Conservation (phyloP, 2,888 invertebrate genomes). For the Agrilus cyanescens region DNA sequence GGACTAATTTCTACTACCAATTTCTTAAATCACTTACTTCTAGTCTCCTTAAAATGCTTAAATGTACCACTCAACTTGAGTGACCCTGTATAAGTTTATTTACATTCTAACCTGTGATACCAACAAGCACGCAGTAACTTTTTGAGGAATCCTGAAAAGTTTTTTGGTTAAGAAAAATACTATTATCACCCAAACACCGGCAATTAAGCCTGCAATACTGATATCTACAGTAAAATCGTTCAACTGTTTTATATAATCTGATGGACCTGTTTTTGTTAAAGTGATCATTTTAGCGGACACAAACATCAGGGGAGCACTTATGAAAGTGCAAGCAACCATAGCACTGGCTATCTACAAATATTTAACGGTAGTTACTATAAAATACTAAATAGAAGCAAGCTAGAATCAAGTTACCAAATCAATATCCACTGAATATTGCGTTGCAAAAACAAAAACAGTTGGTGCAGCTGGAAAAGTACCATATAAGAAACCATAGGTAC, state of each 20-base stretch:
- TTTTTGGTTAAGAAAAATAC: constrained; percentile 65
- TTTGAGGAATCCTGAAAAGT: constrained; percentile 68
- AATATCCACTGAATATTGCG: constrained; percentile 73
- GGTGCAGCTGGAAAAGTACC: constrained; percentile 94
- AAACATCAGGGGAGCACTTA: constrained; percentile 92
- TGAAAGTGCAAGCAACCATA: constrained; percentile 89
- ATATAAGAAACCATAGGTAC: constrained; percentile 89
- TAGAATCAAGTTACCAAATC: constrained; percentile 55
- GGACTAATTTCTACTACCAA: no score
- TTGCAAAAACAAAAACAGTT: constrained; percentile 89
- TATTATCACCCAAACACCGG: constrained; percentile 66
- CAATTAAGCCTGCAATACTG: constrained; percentile 65
- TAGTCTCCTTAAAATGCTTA: no score
- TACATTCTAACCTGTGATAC: constrained; percentile 66
- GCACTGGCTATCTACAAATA: constrained; percentile 70
- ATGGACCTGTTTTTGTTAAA: constrained; percentile 53
- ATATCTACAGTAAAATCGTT: constrained; percentile 73
- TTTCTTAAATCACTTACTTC: no score
- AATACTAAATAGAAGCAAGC: neutral
- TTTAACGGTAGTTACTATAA: neutral
- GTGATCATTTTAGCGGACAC: constrained; percentile 89
- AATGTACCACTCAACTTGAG: no score
- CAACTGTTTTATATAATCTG: constrained; percentile 65
- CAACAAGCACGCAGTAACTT: constrained; percentile 65
- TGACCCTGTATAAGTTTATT: no score